Percentiles rank a stretch among this genome's conserved stretches.
phyloP scores from a whole-genome alignment of 2,113 vertebrate genomes.

The Himantopus leucocephalus region DNA sequence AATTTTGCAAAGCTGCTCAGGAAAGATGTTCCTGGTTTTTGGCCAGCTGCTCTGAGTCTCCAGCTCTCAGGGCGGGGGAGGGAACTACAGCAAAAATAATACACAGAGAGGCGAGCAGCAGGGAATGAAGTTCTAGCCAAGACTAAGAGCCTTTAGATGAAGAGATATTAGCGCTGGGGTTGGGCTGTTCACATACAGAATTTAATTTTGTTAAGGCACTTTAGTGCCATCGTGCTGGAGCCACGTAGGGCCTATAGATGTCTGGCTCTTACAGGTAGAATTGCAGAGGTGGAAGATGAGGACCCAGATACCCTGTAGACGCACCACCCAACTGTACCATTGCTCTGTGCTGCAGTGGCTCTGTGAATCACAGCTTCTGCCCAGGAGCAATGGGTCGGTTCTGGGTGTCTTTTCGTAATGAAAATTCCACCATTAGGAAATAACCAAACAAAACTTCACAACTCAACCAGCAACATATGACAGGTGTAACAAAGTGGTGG shows the following conservation, averaged over 20 bases:
- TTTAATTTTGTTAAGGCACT: background rate
- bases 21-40: slow-evolving; percentile 23
- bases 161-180: background rate
- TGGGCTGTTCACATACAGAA: background rate
- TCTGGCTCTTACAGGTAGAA: background rate
- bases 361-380: background rate
- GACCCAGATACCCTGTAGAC: background rate
- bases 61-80: background rate
- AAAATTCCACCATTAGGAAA: background rate
- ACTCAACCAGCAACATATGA: background rate
- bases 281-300: background rate
- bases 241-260: background rate
- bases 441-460: background rate
- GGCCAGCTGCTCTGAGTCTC: background rate
- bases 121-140: slow-evolving; percentile 7
- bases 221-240: background rate
- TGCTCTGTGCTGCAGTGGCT: background rate
- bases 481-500: background rate
- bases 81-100: slow-evolving; percentile 14
- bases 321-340: too few relatives aligned
- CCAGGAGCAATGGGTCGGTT: background rate
- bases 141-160: background rate
- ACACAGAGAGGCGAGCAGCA: slow-evolving; percentile 1
- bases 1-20: slow-evolving; percentile 19
- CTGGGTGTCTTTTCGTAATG: background rate